Conservation (phyloP, 1,140 invertebrate species). For the Coboldia fuscipes region DNA sequence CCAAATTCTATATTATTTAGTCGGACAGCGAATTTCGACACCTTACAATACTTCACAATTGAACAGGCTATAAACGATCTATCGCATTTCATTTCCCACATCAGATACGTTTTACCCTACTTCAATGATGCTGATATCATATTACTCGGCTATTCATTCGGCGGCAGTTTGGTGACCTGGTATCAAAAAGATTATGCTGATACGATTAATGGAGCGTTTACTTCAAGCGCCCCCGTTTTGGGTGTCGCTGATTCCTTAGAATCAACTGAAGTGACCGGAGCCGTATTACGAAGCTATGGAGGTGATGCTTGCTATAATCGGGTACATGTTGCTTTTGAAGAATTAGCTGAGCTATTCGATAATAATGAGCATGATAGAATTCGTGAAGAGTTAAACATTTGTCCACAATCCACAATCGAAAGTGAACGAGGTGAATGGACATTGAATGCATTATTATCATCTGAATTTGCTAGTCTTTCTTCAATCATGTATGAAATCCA, state of each 20-base stretch:
- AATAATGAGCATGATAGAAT: neutral
- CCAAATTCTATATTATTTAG: slow-evolving; percentile 27
- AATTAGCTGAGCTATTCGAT: neutral
- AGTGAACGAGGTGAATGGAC: neutral
- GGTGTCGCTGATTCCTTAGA: slow-evolving; percentile 16
- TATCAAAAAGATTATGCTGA: slow-evolving; percentile 52
- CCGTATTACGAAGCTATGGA: slow-evolving; percentile 11
- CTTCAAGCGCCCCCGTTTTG: slow-evolving; percentile 50
- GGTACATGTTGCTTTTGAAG: slow-evolving; percentile 23
- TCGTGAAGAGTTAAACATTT: neutral
- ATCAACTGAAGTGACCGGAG: slow-evolving; percentile 11
- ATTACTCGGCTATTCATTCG: slow-evolving; percentile 59
- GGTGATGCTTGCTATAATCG: slow-evolving; percentile 23
- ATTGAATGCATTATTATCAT: neutral
- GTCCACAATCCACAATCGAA: neutral
- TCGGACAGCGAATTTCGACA: no score
- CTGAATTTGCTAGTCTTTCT: neutral
- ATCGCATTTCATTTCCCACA: slow-evolving; percentile 38
- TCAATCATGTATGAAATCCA: neutral
- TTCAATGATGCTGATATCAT: no score
- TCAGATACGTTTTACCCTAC: no score
- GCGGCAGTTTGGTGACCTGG: slow-evolving; percentile 58
- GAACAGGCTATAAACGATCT: slow-evolving; percentile 51
- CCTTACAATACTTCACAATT: slow-evolving; percentile 36
- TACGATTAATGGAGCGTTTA: slow-evolving; percentile 44